Percentiles rank a stretch among this genome's conserved stretches.
These are phyloP conservation scores for Harpegnathos saltator DNA, from an alignment of 1,140 invertebrate genomes.

Conservation along the genomic window DNA sequence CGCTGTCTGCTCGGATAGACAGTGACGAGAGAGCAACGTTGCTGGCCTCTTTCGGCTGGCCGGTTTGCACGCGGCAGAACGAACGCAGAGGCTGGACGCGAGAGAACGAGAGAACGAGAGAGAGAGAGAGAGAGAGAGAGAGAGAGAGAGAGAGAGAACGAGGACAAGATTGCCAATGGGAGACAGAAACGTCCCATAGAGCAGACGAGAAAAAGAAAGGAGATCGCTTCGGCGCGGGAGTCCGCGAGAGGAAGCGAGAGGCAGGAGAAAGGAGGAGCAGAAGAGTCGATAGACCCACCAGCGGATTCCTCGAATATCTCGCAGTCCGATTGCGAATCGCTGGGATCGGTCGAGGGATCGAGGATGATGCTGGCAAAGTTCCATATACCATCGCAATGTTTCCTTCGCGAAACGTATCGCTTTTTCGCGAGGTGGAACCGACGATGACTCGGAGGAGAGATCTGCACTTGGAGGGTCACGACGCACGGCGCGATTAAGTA, in stretches of 20 bases:
- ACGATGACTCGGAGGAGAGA: too few species aligned
- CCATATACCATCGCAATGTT: not conserved
- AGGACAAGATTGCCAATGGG: not conserved
- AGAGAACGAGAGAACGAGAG: slow-evolving; percentile 49
- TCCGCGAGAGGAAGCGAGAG: slow-evolving; percentile 66
- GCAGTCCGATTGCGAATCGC: slow-evolving; percentile 57
- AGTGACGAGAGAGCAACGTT: slow-evolving; percentile 83
- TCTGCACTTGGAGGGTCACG: too few species aligned
- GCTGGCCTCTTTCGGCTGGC: slow-evolving; percentile 61
- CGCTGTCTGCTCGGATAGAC: slow-evolving; percentile 86
- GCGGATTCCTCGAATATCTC: slow-evolving; percentile 81
- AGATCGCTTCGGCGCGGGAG: slow-evolving; percentile 61
- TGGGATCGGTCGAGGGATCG: slow-evolving; percentile 53
- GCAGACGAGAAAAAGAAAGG: slow-evolving; percentile 53
- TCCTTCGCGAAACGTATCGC: not conserved
- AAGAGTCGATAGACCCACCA: slow-evolving; percentile 69
- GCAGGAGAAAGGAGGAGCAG: slow-evolving; percentile 47
- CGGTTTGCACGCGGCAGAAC: slow-evolving; percentile 55
- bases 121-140: slow-evolving; percentile 54
- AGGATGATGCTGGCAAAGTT: slow-evolving; percentile 34
- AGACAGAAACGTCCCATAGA: slow-evolving; percentile 49
- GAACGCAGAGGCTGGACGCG: slow-evolving; percentile 6
- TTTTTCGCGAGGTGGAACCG: too few species aligned
- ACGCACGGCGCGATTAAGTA: not conserved
- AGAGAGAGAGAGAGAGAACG: slow-evolving; percentile 50